Conservation (phyloP, 92 coral and sea anemone species). For the Parazoanthus swiftii region DNA sequence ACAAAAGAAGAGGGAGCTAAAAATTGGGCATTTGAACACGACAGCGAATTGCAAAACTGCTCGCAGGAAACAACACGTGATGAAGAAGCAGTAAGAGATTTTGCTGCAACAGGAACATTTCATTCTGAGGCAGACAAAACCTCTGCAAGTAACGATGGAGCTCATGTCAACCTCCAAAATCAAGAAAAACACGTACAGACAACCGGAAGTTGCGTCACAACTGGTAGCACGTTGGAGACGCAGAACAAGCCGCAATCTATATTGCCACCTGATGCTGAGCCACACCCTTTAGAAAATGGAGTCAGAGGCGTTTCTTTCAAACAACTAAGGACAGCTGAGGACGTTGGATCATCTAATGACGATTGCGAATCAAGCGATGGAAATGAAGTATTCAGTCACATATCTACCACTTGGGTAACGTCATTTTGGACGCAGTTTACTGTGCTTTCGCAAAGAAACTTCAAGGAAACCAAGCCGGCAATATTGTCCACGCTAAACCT, state of each 20-base stretch:
- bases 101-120: background rate
- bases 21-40: background rate
- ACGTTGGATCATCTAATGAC: conserved; percentile 46
- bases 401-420: conserved; percentile 87
- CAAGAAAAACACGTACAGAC: background rate
- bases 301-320: background rate
- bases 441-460: conserved; percentile 77
- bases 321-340: background rate
- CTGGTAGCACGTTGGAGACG: background rate
- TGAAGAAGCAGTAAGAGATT: background rate
- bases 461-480: conserved; percentile 84
- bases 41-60: background rate
- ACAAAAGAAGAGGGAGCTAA: background rate
- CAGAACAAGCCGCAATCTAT: background rate
- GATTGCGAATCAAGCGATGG: conserved; percentile 67
- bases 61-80: background rate
- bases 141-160: background rate
- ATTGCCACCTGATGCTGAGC: background rate
- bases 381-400: conserved; percentile 55
- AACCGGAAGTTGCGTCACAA: background rate
- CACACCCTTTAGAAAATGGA: background rate
- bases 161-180: background rate
- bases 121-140: background rate
- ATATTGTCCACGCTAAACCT: conserved; percentile 79
- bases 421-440: conserved; percentile 95